Base-by-base conservation (phyloP, 2,888 invertebrate genomes). In the Smittia sp. region DNA sequence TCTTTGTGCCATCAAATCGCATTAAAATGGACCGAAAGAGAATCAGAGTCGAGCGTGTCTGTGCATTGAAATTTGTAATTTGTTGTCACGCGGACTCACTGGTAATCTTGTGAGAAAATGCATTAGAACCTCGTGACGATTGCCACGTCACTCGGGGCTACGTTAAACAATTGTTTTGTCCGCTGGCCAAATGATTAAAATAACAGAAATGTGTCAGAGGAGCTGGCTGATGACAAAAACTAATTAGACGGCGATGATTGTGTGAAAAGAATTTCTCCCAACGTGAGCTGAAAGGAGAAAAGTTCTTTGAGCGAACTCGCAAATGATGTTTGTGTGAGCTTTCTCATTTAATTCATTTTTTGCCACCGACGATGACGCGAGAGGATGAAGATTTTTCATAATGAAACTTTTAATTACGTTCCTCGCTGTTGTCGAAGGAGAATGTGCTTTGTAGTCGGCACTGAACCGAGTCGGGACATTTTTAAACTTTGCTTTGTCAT, bases 201-300 rank as follows among this genome's bases (percentile, higher is more conserved):
- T n/a, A 46, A 15, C 4, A 46, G 46, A 46, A n/a, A 20, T n/a
- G 68, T 25, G 7, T 18, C 24, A 68, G 18, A 46, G 3, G 4
- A 9, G 52, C n/a, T 46, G 52, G n/a, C 18, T 13, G 69, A 22
- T 54, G 69, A 69, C 69, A 69, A 41, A 69, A 69, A 69, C 69
- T 69, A 69, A 69, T 69, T 69, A 69, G 54, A 69, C 46, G 54
- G 69, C 69, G 69, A 69, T 69, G 69, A 69, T 69, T 69, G 41
- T 52, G 69, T 41, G 69, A 54, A 69, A 41, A 69, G 24, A n/a
- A 41, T 69, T 69, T 52, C 25, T 52, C 18, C 58, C 22, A 22
- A 58, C 22, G 15, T 18, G 18, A 58, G 18, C 4, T 2, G 9
- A 22, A 39, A 20, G 22, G 18, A 11, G 24, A 22, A 20, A 41